A percentile compares a stretch with the other conserved stretches of the same genome.
Evolutionary conservation across 64 coral and sea anemone species (phyloP).

Genomic region (Pocillopora damicornis): DNA sequence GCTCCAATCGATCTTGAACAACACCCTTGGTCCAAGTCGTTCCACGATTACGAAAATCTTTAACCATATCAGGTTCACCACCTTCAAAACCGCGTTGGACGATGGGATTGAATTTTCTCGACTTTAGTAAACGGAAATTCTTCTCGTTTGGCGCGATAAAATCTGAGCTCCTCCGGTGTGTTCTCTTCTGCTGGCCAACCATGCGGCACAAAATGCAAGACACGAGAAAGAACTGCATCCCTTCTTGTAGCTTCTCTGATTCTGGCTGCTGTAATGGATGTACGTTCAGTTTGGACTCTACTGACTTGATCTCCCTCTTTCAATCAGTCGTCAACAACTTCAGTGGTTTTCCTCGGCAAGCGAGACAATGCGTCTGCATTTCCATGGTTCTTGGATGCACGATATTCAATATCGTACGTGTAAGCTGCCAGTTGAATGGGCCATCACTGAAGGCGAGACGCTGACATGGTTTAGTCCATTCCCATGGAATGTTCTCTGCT

Average conservation of each 20-base stretch:
- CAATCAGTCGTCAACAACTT: background rate
- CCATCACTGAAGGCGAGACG: constrained; percentile 60
- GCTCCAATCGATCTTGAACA: too few species aligned
- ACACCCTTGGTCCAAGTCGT: too few species aligned
- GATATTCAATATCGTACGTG: constrained; percentile 50
- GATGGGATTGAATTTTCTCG: too few species aligned
- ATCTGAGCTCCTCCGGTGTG: too few species aligned
- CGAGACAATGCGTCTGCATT: constrained; percentile 59
- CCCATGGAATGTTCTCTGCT: constrained; percentile 15
- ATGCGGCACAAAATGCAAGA: too few species aligned
- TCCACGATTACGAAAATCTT: too few species aligned
- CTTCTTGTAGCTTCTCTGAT: constrained; percentile 24
- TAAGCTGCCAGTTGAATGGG: constrained; percentile 53
- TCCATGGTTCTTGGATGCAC: constrained; percentile 30
- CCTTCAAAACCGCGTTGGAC: too few species aligned
- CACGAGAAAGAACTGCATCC: too few species aligned
- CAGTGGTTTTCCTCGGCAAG: constrained; percentile 10
- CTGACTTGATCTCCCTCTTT: background rate
- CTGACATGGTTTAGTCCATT: constrained; percentile 53
- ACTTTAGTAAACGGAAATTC: too few species aligned
- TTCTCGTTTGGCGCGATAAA: too few species aligned
- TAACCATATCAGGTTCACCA: too few species aligned
- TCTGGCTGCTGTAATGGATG: constrained; percentile 6
- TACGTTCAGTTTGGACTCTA: constrained; percentile 1
- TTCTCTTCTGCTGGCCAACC: too few species aligned